Evolutionary conservation across 2,113 vertebrate species (phyloP).

Genomic region (Euleptes europaea): DNA sequence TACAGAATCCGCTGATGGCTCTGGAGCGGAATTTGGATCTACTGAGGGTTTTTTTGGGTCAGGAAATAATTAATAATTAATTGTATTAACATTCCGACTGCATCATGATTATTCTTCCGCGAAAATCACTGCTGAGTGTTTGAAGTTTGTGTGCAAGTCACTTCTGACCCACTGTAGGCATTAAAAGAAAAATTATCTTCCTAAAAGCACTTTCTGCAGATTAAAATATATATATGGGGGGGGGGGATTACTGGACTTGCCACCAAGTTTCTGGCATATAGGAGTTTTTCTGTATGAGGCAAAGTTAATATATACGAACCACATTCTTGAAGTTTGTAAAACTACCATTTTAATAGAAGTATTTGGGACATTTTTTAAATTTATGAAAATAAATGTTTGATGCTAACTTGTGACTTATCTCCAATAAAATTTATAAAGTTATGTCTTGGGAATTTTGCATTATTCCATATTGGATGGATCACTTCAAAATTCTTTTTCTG

Average conservation of each 20-base stretch:
- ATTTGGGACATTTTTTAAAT: not conserved
- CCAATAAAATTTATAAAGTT: slow-evolving; percentile 59
- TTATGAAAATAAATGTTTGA: not conserved
- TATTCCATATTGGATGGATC: not conserved
- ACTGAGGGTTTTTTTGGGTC: slow-evolving; percentile 11
- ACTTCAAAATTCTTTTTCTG: not conserved
- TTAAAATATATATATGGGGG: not conserved
- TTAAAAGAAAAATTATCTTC: not conserved
- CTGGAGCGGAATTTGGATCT: slow-evolving; percentile 58
- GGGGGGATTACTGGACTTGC: slow-evolving; percentile 21
- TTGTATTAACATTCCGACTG: not conserved
- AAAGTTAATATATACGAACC: slow-evolving; percentile 62
- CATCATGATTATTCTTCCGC: not conserved
- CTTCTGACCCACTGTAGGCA: not conserved
- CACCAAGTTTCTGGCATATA: slow-evolving; percentile 21
- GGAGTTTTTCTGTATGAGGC: slow-evolving; percentile 18
- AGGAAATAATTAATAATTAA: slow-evolving; percentile 37
- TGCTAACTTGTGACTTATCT: slow-evolving; percentile 43
- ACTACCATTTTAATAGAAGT: slow-evolving; percentile 15
- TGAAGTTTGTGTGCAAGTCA: not conserved
- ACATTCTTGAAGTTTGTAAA: slow-evolving; percentile 12
- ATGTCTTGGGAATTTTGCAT: not conserved
- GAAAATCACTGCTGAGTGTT: fast-evolving
- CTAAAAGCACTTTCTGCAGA: slow-evolving; percentile 8
- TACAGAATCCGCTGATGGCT: slow-evolving; percentile 33